Percentiles rank a stretch among this genome's conserved stretches.
These are phyloP conservation scores for human (Homo sapiens) DNA, from an alignment of 2,113 vertebrate genomes.

Conservation along the genomic window DNA sequence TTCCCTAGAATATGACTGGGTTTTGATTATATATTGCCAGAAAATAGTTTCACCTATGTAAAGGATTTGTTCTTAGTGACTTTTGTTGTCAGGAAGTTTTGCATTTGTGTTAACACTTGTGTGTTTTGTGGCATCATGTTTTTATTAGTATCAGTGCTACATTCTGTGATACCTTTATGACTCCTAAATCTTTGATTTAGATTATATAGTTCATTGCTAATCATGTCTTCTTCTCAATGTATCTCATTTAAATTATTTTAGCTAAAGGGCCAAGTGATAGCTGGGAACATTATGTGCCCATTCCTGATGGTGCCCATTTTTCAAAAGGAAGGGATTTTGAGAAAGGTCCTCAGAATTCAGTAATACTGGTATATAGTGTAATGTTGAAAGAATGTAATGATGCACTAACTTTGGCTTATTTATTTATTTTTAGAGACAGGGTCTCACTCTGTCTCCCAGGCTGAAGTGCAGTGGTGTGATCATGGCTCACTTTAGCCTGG, in stretches of 20 bases:
- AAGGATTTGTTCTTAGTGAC: background rate
- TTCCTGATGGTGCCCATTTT: background rate
- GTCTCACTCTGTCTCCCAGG: too few relatives aligned
- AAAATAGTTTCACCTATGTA: background rate
- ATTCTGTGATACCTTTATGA: background rate
- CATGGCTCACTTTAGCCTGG: too few relatives aligned
- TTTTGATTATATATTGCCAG: background rate
- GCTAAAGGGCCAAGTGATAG: background rate
- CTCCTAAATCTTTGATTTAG: background rate
- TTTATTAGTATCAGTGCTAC: background rate
- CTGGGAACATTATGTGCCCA: background rate
- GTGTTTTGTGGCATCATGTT: background rate
- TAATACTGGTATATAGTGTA: background rate
- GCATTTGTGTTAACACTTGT: background rate
- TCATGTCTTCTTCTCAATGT: background rate
- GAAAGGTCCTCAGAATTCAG: background rate
- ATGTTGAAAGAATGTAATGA: background rate
- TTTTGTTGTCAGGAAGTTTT: background rate
- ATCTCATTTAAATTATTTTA: background rate
- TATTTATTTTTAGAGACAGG: too few relatives aligned
- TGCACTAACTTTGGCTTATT: background rate
- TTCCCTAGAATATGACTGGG: background rate
- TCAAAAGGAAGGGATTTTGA: background rate
- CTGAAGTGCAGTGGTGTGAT: too few relatives aligned
- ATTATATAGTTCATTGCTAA: background rate